Conservation (phyloP, 2,888 invertebrate species). For the Dasypogon diadema region DNA sequence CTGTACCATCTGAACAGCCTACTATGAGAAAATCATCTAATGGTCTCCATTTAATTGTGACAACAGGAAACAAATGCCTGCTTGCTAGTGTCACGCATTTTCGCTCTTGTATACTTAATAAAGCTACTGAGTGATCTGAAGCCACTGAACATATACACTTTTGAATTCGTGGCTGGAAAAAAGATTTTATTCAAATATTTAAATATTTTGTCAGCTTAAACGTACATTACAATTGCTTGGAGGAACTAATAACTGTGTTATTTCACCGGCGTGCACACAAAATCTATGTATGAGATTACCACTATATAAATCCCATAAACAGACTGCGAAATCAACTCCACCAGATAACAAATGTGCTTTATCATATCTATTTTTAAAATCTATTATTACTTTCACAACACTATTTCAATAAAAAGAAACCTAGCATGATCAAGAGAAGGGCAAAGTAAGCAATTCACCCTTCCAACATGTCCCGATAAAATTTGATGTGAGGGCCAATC, state of each 20-base stretch:
- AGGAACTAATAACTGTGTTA: slow-evolving; percentile 93
- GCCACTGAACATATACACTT: slow-evolving; percentile 97
- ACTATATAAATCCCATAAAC: slow-evolving; percentile 94
- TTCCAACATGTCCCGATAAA: slow-evolving; percentile 88
- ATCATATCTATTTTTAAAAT: slow-evolving; percentile 75
- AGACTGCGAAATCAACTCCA: slow-evolving; percentile 96
- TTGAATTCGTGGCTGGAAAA: slow-evolving; percentile 85
- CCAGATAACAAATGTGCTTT: slow-evolving; percentile 92
- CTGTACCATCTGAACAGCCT: slow-evolving; percentile 96
- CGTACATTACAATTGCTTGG: slow-evolving; percentile 89
- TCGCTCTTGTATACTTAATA: slow-evolving; percentile 87
- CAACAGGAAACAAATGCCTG: slow-evolving; percentile 92
- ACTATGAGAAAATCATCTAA: slow-evolving; percentile 98
- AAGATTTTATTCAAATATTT: slow-evolving; percentile 41
- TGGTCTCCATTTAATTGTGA: slow-evolving; percentile 95
- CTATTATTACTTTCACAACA: background rate
- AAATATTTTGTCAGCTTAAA: slow-evolving; percentile 57
- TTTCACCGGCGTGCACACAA: slow-evolving; percentile 98
- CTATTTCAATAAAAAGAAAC: background rate
- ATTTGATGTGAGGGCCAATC: slow-evolving; percentile 93
- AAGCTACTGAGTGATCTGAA: slow-evolving; percentile 96
- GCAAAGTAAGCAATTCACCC: slow-evolving; percentile 94
- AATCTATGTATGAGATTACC: slow-evolving; percentile 92
- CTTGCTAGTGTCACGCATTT: slow-evolving; percentile 94
- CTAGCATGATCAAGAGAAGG: slow-evolving; percentile 85